phyloP scores from a whole-genome alignment of 2,888 invertebrate genomes.

The Caenorhabditis sp. region DNA sequence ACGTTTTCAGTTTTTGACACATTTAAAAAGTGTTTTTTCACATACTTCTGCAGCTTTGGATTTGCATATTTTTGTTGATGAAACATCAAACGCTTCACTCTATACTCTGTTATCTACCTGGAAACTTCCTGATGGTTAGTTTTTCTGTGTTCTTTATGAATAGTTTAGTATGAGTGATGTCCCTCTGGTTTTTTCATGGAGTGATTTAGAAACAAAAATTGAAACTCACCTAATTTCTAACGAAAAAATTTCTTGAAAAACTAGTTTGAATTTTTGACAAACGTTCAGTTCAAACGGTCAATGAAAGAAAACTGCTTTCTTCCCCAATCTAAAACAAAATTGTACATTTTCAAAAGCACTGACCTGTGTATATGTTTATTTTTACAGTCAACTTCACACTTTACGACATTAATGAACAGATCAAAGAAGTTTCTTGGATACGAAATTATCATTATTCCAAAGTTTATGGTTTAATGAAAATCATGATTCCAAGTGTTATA shows the following conservation, averaged over 20 bases:
- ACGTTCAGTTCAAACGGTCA: too few relatives aligned
- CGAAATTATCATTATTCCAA: conserved; percentile 52
- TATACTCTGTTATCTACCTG: conserved; percentile 31
- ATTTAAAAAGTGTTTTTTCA: conserved; percentile 35
- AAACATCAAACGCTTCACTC: conserved; percentile 13
- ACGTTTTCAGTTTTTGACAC: conserved; percentile 20
- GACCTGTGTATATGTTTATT: too few relatives aligned
- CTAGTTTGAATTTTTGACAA: too few relatives aligned
- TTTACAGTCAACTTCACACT: conserved; percentile 25
- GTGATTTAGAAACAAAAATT: too few relatives aligned
- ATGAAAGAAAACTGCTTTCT: too few relatives aligned
- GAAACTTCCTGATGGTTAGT: conserved; percentile 35
- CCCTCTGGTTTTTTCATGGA: too few relatives aligned
- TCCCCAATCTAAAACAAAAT: too few relatives aligned
- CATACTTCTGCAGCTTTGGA: conserved; percentile 29
- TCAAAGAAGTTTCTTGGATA: conserved; percentile 43
- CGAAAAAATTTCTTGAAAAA: too few relatives aligned
- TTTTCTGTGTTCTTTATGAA: background rate
- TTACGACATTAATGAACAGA: conserved; percentile 29
- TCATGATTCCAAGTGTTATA: conserved; percentile 46
- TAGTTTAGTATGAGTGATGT: background rate
- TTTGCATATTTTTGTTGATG: conserved; percentile 42
- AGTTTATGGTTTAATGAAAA: conserved; percentile 41
- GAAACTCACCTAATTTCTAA: too few relatives aligned
- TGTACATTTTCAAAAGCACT: too few relatives aligned